These are phyloP conservation scores for Sakesphorus luctuosus DNA, from an alignment of 2,113 vertebrate genomes.

Conservation along the genomic window DNA sequence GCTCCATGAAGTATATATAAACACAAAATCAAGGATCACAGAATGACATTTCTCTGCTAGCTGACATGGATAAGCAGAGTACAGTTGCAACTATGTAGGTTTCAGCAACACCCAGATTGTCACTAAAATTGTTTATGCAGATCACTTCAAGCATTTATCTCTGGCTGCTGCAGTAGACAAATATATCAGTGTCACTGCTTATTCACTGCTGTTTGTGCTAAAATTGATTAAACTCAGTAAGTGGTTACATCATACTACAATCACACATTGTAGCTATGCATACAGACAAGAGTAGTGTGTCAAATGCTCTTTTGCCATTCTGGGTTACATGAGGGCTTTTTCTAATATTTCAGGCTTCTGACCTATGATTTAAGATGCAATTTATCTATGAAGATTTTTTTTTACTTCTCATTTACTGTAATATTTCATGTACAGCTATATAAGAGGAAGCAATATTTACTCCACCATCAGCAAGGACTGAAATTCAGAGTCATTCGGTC, in stretches of 20 bases:
- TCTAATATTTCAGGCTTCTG: not conserved
- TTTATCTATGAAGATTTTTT: not conserved
- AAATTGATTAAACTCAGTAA: not conserved
- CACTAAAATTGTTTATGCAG: not conserved
- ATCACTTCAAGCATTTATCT: not conserved
- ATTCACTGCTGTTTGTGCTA: not conserved
- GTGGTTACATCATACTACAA: not conserved
- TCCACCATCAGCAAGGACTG: not conserved
- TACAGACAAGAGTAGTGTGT: not conserved
- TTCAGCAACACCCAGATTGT: not conserved
- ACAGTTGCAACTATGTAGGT: not conserved
- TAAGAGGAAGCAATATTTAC: not conserved
- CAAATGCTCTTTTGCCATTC: not conserved
- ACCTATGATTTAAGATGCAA: not conserved
- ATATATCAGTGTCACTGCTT: not conserved
- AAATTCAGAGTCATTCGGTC: not conserved
- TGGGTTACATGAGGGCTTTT: not conserved
- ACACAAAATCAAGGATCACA: not conserved
- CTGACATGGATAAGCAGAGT: not conserved
- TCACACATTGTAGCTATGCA: not conserved
- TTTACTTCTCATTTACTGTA: not conserved
- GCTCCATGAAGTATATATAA: not conserved
- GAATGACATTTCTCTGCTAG: not conserved
- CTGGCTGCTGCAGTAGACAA: not conserved
- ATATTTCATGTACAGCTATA: not conserved